phyloP scores from a whole-genome alignment of 2,888 invertebrate species.

The Smittia sp. region DNA sequence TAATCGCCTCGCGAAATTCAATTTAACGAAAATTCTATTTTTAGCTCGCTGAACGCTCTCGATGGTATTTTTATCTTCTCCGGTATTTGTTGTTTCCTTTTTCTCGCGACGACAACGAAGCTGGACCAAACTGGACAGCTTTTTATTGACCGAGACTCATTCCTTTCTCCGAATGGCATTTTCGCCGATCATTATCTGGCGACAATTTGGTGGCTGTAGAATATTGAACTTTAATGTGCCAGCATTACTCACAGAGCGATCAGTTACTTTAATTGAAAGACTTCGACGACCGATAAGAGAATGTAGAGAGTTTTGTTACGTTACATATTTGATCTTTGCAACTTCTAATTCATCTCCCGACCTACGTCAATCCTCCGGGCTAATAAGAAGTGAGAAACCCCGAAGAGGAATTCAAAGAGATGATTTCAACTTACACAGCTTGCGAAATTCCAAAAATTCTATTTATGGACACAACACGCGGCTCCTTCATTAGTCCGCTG shows the following conservation, averaged over 20 bases:
- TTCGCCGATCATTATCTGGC: not conserved
- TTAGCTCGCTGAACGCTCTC: conserved; percentile 18
- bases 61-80: conserved; percentile 24
- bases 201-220: not conserved
- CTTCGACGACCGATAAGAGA: conserved; percentile 4
- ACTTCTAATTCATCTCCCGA: not conserved
- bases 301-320: not conserved
- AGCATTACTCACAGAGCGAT: not conserved
- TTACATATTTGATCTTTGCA: not conserved
- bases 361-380: not conserved
- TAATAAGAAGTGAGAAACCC: not conserved
- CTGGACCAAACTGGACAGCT: not conserved
- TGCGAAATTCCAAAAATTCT: not conserved
- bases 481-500: not conserved
- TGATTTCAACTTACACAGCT: not conserved
- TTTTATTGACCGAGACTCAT: conserved; percentile 1
- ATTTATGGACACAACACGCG: not conserved
- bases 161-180: not conserved
- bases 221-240: conserved; percentile 10
- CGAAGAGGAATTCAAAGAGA: not conserved
- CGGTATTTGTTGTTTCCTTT: conserved; percentile 2
- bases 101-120: not conserved
- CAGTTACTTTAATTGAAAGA: not conserved
- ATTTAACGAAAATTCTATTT: conserved; percentile 33
- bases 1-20: not conserved